Conservation (phyloP, 2,113 vertebrate species). For the Pteropus alecto region DNA sequence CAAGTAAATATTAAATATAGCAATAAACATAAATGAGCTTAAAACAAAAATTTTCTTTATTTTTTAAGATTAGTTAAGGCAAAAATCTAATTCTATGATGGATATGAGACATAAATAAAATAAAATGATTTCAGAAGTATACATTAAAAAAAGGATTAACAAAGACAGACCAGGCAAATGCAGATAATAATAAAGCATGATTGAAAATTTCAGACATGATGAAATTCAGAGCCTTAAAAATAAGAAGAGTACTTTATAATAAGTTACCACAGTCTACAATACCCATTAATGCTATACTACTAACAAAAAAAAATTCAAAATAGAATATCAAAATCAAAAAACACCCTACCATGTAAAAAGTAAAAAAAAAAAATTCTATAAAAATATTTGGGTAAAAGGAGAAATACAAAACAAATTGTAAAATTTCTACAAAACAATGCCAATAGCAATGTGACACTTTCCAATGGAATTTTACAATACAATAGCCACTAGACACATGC, state of each 20-base stretch:
- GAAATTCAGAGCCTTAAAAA: neutral
- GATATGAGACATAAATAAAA: neutral
- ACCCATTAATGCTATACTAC: neutral
- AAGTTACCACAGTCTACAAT: neutral
- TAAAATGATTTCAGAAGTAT: neutral
- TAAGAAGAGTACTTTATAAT: neutral
- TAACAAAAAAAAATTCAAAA: neutral
- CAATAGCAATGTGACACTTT: neutral
- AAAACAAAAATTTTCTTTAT: neutral
- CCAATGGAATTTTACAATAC: neutral
- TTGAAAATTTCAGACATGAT: neutral
- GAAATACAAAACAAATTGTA: neutral
- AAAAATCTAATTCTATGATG: neutral
- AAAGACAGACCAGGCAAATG: neutral
- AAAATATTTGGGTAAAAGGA: neutral
- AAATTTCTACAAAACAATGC: neutral
- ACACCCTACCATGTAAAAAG: too few species aligned
- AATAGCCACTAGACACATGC: neutral
- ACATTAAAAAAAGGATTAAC: neutral
- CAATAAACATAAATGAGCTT: neutral
- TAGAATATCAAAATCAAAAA: neutral
- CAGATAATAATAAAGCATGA: neutral
- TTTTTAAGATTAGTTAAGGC: neutral
- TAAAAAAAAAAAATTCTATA: neutral
- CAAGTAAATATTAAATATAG: neutral